Evolutionary conservation across 2,113 vertebrate genomes (phyloP).

Genomic region (Actenoides hombroni): DNA sequence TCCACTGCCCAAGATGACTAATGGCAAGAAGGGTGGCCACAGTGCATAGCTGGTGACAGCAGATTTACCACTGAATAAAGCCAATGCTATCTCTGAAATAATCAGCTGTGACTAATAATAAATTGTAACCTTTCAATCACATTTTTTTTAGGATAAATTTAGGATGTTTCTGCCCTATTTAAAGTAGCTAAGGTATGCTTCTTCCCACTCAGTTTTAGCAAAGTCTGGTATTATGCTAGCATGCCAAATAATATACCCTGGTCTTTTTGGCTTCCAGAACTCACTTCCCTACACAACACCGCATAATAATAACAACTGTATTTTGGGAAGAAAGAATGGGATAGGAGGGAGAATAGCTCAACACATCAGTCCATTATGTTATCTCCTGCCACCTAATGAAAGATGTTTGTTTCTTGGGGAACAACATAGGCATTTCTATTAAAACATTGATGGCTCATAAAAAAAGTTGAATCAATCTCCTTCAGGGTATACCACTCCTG

Average conservation of each 20-base stretch:
- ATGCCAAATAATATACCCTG: background rate
- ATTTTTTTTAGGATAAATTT: background rate
- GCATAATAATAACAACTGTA: background rate
- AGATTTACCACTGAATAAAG: constrained; percentile 41
- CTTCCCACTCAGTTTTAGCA: background rate
- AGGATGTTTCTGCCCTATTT: constrained; percentile 11
- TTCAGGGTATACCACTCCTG: background rate
- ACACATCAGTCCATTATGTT: background rate
- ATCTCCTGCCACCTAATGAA: background rate
- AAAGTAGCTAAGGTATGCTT: background rate
- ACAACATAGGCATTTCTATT: constrained; percentile 12
- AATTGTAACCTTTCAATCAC: background rate
- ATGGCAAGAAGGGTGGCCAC: background rate
- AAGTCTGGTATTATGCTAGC: background rate
- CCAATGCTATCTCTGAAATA: constrained; percentile 43
- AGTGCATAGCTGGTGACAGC: background rate
- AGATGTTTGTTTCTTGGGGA: background rate
- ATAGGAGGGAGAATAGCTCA: background rate
- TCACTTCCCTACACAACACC: background rate
- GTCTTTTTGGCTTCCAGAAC: background rate
- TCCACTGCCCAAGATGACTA: constrained; percentile 44
- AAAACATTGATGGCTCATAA: constrained; percentile 34
- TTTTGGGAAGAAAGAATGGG: background rate
- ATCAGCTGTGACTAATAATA: constrained; percentile 36
- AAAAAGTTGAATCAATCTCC: constrained; percentile 1